Base-by-base conservation (phyloP, 2,113 vertebrate species). In the Panurus biarmicus region DNA sequence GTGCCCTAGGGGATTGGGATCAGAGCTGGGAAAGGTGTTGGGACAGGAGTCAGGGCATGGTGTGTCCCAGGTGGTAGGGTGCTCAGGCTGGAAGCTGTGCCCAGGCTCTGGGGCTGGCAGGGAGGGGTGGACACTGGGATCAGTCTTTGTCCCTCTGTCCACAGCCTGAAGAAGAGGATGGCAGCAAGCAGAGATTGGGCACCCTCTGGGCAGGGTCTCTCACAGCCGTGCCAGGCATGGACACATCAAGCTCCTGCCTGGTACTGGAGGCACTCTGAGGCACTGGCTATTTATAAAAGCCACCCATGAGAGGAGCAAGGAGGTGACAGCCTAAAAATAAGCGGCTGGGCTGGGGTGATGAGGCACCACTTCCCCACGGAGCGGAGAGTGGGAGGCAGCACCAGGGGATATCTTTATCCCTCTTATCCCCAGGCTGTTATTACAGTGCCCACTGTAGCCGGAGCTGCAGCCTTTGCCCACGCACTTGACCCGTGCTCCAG, bases 321-420 rank as follows among this genome's bases (percentile, higher is more conserved):
- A 94, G 77, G 87, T 85, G 77, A 87, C 48, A 87, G 58, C 57
- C 85, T 69, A 72, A 85, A 96, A 96, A 95, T 85, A 93, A 54
- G 57, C 18, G 11, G 28, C 80, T 64, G 95, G 87, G 91, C 93
- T 54, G 67, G 86, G 80, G 87, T 58, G 81, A 40, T 0, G 0
- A 78, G 61, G 53, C 1, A 3, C 8, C 12, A 2, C 77, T 87
- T 95, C 61, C 66, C 71, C 66, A 3, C 70, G 5, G 66, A 44
- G 44, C 18, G 1, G 47, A 26, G 80, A 51, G 93, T 40, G 75
- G 89, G 85, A 94, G 78, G 90, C 70, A 87, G 77, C 3, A 16
- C 48, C 0, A 0, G 28, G 69, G 57, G 45, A n/a, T 72, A 82
- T 89, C 92, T 95, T 93, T 94, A 79, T 78, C 62, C 62, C 57